Base-by-base conservation (phyloP, 2,797 vertebrate genomes). In the Falco cherrug region DNA sequence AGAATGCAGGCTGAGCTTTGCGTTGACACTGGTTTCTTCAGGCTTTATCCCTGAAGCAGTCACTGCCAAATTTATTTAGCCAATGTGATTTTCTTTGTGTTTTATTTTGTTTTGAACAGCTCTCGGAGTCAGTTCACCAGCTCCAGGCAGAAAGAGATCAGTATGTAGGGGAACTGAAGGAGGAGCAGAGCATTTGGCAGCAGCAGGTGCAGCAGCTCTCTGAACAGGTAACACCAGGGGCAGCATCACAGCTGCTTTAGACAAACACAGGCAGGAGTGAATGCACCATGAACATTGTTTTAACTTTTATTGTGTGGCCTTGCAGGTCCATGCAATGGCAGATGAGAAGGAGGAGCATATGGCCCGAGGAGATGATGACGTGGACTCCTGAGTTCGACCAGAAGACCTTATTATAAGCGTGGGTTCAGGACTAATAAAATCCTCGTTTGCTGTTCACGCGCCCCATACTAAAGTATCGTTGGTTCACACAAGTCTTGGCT, bases 141-240 rank as follows among this genome's bases (percentile, higher is more conserved):
- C 98, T 99, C 39, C 98, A 98, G 95, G 95, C 97, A 11, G 99
- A 99, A 95, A 98, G 99, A 89, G 99, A 99, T 95, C 98, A 97
- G 96, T 99, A 99, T 6, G 98, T 97, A 7, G 98, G 98, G 71
- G 98, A 99, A 90, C 98, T 99, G 95, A 99, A 98, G 95, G 98
- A 98, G 74, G 99, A 99, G 53, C 98, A 98, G 1, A 97, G 95
- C 11, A 28, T 99, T n/a, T 99, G 99, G 99, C 99, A 99, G 96
- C 98, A 99, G 95, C 98, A 98, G 86, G 98, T 99, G 1, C 98
- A 99, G 75, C 98, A 99, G 96, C 98, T 99, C 79, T 98, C 99
- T 10, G 98, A 99, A 86, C 99, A 99, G 98, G 99, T 99, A 93
- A 97, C 69, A 33, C 9, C 5, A 2, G 33, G 57, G 74, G 35